phyloP scores from a whole-genome alignment of 2,888 invertebrate genomes.

The Ornithoptera priamus region DNA sequence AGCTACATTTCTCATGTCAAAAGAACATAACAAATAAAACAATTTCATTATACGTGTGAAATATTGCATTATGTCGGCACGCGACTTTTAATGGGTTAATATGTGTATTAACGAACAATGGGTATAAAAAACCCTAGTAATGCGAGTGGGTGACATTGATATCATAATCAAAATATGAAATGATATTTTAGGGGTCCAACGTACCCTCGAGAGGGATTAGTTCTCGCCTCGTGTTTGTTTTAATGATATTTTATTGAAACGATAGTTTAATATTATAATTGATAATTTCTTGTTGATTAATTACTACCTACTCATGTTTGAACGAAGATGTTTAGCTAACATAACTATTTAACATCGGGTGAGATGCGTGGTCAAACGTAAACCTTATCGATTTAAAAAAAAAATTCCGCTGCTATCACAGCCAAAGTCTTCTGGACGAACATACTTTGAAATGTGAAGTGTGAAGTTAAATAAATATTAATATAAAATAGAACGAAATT shows the following conservation, averaged over 20 bases:
- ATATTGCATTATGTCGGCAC: slow-evolving; percentile 69
- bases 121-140: slow-evolving; percentile 59
- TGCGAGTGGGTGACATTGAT: slow-evolving; percentile 68
- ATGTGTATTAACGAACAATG: slow-evolving; percentile 73
- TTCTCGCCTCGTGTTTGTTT: slow-evolving; percentile 49
- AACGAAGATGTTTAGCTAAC: too few species aligned
- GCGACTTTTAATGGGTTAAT: slow-evolving; percentile 77
- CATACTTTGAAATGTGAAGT: too few species aligned
- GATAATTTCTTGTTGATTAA: not conserved
- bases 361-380: too few species aligned
- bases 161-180: slow-evolving; percentile 80
- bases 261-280: slow-evolving; percentile 40
- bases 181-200: slow-evolving; percentile 60
- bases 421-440: too few species aligned
- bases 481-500: too few species aligned
- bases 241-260: slow-evolving; percentile 59
- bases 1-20: slow-evolving; percentile 40
- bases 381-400: too few species aligned
- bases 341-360: too few species aligned
- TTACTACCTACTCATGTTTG: too few species aligned
- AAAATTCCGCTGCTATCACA: too few species aligned
- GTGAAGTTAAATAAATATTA: too few species aligned
- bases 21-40: slow-evolving; percentile 54
- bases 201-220: slow-evolving; percentile 56
- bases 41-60: slow-evolving; percentile 65